Evolutionary conservation across 2,113 vertebrate species (phyloP), one percentile per base, ranked within the genome.

Genomic region (Mormyrus iriodes): DNA sequence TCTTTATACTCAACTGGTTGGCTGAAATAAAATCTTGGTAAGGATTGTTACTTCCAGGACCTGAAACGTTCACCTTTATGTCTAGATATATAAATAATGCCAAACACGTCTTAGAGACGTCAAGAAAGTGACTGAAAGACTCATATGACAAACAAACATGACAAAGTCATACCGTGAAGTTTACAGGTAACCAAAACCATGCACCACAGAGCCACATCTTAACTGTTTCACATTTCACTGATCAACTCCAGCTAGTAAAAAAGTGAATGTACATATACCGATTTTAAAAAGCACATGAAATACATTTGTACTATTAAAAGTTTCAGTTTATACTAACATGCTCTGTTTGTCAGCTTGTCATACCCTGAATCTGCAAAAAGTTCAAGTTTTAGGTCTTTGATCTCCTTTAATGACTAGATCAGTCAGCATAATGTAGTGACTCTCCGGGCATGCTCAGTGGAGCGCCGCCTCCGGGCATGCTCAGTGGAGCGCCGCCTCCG

Each of bases 391-490:
- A 15, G n/a, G 61, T 69, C 61, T 42, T 42, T 8, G 35, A 42
- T 19, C 1, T 73, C 65, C 13, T 79, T 79, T 19, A 79, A 19
- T 42, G 35, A 79, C 73, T 39, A 6, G 73, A 79, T 42, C 73
- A 17, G 73, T 79, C 73, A 7, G 31, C 35, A 42, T 79, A 19
- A 15, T 79, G 73, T 42, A 79, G 5, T 79, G 73, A 35, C 35
- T 39, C 31, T 76, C 73, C 0, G 35, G 35, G 73, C 97, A 73
- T 98, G 93, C 93, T 94, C 0, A 0, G 1, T 4, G 90, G 0
- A 35, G 86, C 96, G 95, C 3, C 65, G 90, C 88, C 55, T 98
- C 97, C 49, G 97, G 98, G 94, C 98, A n/a, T n/a, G n/a, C n/a
- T n/a, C n/a, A n/a, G 1, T 4, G 90, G 0, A 35, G 86, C 96